Evolutionary conservation across 2,888 invertebrate genomes (phyloP), one percentile per base, ranked within the genome.

Genomic region (Coenonympha arcania): DNA sequence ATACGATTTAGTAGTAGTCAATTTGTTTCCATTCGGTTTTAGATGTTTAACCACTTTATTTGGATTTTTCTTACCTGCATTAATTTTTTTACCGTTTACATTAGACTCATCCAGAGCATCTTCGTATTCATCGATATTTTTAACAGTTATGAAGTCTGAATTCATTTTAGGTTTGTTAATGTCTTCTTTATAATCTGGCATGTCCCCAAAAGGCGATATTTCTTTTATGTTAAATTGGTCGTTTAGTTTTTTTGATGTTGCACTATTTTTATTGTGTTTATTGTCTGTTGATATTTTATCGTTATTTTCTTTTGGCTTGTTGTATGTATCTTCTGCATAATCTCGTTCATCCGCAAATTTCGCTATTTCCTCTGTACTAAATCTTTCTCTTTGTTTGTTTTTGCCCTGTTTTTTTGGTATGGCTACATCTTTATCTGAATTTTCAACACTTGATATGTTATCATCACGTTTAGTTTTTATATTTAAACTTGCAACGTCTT

Each of bases 91-190:
- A n/a, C n/a, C n/a, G 11, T 11, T 20, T 37, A 22, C 4, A 20
- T 15, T 8, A n/a, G 19, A 13, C 24, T 24, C 8, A 16, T 16
- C 24, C 9, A 39, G 9, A 4, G 41, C 44, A 30, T 50, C 52
- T 9, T 43, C 55, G 9, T 50, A 55, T 22, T 55, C 52, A 9
- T 43, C 28, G 11, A 6, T 6, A 31, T 8, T 40, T 15, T 28
- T 18, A 9, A 13, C 15, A 22, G 18, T 40, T 15, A 22, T 15
- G 6, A 11, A 9, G 19, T 19, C 4, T 19, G 16, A 11, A 31
- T 48, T 48, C 3, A 16, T 8, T 13, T 47, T 30, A 8, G 43
- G 41, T 33, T 28, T 55, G 15, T 45, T 44, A 19, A 43, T 34
- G 6, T 37, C 43, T 9, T 50, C 50, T 6, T 28, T 30, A 13